A percentile compares a stretch with the other conserved stretches of the same genome.
phyloP scores from a whole-genome alignment of 2,888 invertebrate species.

The Lasioglossum villosulum region DNA sequence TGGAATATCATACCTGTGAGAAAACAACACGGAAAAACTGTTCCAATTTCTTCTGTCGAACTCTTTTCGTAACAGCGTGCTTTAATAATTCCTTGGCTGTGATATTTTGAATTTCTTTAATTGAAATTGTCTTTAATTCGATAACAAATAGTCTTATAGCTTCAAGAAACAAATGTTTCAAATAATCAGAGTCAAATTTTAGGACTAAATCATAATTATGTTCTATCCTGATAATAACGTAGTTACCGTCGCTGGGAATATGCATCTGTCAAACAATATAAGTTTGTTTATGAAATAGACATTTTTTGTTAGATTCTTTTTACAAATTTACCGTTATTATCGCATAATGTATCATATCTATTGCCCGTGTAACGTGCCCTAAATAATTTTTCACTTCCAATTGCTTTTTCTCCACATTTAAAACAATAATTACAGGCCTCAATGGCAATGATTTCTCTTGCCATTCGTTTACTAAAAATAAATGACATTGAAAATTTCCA shows the following conservation, averaged over 20 bases:
- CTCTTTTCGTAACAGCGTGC: conserved; percentile 83
- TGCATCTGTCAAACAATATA: neutral
- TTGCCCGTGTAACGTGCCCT: conserved; percentile 83
- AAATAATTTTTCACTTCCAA: conserved; percentile 82
- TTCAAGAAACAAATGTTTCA: neutral
- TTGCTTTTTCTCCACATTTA: conserved; percentile 79
- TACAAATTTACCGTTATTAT: neutral
- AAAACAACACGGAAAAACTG: conserved; percentile 86
- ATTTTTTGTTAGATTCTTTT: conserved; percentile 81
- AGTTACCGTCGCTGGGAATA: neutral
- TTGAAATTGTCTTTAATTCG: neutral
- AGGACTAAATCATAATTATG: conserved; percentile 86
- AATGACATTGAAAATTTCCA: neutral
- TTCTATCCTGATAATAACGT: conserved; percentile 35
- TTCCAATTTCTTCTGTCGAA: conserved; percentile 85
- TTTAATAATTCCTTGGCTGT: conserved; percentile 3
- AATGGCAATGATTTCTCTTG: conserved; percentile 78
- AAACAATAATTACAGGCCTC: conserved; percentile 82
- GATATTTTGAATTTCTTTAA: neutral
- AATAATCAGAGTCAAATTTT: conserved; percentile 83
- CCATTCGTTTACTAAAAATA: conserved; percentile 82
- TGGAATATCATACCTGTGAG: conserved; percentile 83
- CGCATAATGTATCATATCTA: neutral
- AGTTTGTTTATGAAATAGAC: conserved; percentile 52
- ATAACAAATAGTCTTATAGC: neutral